These are phyloP conservation scores for Sycophila texana DNA, from an alignment of 2,888 invertebrate genomes.

Conservation along the genomic window DNA sequence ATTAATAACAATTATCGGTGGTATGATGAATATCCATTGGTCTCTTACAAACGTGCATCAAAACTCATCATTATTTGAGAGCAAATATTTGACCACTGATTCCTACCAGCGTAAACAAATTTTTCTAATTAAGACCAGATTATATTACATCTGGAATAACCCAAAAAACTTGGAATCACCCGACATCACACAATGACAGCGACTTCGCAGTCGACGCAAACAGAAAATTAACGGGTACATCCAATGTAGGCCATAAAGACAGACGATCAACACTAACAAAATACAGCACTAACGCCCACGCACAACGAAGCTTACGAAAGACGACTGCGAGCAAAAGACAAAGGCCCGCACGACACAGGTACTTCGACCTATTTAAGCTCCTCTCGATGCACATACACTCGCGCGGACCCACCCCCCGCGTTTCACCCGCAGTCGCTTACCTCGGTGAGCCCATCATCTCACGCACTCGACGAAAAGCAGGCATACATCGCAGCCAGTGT, in stretches of 20 bases:
- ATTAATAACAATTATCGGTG: not conserved
- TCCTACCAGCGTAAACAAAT: not conserved
- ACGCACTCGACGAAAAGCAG: not conserved
- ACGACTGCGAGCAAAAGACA: not conserved
- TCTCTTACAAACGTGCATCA: not conserved
- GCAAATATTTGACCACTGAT: not conserved
- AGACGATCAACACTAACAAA: no score
- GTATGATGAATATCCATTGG: not conserved
- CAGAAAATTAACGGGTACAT: not conserved
- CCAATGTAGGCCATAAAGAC: not conserved
- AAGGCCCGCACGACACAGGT: not conserved
- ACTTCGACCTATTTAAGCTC: constrained; percentile 10
- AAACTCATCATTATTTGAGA: not conserved
- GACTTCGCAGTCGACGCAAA: not conserved
- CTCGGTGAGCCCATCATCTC: not conserved
- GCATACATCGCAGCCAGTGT: not conserved
- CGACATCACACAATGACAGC: not conserved
- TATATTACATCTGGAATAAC: not conserved
- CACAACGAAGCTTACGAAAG: not conserved
- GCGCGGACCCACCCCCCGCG: not conserved
- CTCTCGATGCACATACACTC: not conserved
- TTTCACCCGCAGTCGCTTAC: not conserved
- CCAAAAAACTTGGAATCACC: not conserved
- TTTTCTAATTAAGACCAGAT: not conserved
- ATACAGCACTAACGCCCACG: not conserved